Conservation (phyloP, 1,140 invertebrate species). For the Pollicipes pollicipes region DNA sequence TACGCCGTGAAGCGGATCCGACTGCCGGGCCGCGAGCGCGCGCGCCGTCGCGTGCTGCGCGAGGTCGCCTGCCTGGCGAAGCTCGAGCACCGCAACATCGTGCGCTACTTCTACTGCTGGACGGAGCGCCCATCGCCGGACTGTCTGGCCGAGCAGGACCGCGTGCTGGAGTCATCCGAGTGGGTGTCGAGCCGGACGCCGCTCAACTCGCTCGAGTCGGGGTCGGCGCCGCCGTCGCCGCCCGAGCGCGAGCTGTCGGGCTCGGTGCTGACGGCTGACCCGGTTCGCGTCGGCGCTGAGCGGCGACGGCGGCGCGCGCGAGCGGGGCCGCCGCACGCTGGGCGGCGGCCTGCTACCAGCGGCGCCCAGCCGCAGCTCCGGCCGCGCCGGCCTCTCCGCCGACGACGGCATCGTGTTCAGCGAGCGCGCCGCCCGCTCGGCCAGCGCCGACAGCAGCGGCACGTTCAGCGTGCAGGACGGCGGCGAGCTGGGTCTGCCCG, state of each 20-base stretch:
- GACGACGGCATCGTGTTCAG: not conserved
- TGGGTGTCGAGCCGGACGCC: not conserved
- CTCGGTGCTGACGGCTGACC: not conserved
- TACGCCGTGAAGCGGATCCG: constrained; percentile 92
- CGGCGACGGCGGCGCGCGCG: not conserved
- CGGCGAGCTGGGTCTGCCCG: not conserved
- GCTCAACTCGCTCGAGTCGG: not conserved
- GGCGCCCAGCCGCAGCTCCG: too few relatives aligned
- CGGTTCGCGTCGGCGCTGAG: not conserved
- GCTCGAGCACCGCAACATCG: constrained; percentile 85
- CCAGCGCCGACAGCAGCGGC: not conserved
- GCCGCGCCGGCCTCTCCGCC: not conserved
- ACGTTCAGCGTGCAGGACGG: not conserved
- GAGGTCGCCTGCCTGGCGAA: constrained; percentile 87
- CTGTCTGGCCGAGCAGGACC: constrained; percentile 55
- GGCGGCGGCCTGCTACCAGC: not conserved
- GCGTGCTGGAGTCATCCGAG: not conserved
- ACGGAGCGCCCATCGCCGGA: constrained; percentile 67
- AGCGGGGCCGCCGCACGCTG: not conserved
- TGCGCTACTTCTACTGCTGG: constrained; percentile 88
- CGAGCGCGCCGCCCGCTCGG: not conserved
- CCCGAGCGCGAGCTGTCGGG: not conserved
- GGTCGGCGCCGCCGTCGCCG: too few relatives aligned
- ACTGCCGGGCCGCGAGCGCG: constrained; percentile 50
- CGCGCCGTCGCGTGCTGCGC: constrained; percentile 48